Conservation (phyloP, 2,888 invertebrate species). For the Catonia carolina region DNA sequence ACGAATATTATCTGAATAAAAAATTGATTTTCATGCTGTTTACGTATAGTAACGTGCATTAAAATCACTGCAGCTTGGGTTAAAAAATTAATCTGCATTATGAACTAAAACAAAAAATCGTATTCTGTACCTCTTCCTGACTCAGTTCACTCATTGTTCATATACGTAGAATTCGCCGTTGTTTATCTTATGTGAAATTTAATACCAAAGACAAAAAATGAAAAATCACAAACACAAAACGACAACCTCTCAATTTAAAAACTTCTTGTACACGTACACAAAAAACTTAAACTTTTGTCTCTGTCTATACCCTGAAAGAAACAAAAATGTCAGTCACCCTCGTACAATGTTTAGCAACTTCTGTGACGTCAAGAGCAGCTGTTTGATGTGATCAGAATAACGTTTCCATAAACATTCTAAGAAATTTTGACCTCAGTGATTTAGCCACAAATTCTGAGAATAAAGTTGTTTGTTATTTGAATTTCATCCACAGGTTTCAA, state of each 20-base stretch:
- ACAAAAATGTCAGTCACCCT: constrained; percentile 28
- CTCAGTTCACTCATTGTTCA: constrained; percentile 71
- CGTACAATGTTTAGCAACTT: constrained; percentile 32
- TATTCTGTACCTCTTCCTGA: constrained; percentile 74
- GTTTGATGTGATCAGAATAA: constrained; percentile 12
- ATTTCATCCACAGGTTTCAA: too few relatives aligned
- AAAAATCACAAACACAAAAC: constrained; percentile 1
- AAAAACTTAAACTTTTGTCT: constrained; percentile 21
- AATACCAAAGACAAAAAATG: constrained; percentile 1
- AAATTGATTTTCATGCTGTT: too few relatives aligned
- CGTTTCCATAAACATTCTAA: too few relatives aligned
- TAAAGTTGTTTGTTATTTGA: too few relatives aligned
- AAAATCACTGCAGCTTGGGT: too few relatives aligned
- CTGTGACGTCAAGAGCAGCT: constrained; percentile 32
- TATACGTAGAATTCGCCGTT: not conserved
- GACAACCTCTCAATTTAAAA: not conserved
- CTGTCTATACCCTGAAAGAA: not conserved
- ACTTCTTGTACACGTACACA: constrained; percentile 14
- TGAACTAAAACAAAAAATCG: constrained; percentile 10
- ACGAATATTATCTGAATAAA: too few relatives aligned
- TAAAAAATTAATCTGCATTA: too few relatives aligned
- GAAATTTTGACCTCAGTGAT: too few relatives aligned
- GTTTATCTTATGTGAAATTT: constrained; percentile 1
- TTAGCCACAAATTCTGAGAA: too few relatives aligned
- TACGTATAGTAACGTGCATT: too few relatives aligned